phyloP scores from a whole-genome alignment of 2,797 vertebrate species.

The Pseudomugil tenellus region DNA sequence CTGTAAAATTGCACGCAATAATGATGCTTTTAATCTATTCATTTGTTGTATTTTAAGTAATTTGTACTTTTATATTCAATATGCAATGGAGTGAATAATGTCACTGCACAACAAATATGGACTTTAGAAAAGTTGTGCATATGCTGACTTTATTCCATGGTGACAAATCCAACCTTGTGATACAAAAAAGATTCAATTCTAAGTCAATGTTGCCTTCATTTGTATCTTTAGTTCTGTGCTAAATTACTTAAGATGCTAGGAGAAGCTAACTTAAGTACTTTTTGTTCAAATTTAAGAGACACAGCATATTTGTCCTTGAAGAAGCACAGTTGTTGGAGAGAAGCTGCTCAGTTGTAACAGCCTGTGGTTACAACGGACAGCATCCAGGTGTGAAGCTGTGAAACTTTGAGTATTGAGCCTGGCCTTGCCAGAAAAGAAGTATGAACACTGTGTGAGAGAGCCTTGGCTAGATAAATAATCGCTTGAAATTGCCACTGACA shows the following conservation, averaged over 20 bases:
- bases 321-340: conserved; percentile 10
- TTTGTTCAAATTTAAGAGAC: conserved; percentile 13
- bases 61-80: neutral
- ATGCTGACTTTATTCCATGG: neutral
- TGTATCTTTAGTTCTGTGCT: conserved; percentile 8
- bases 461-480: conserved; percentile 44
- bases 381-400: conserved; percentile 57
- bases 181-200: neutral
- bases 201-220: neutral
- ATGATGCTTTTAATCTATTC: neutral
- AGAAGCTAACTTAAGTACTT: neutral
- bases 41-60: neutral
- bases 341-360: conserved; percentile 24
- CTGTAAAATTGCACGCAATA: neutral
- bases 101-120: neutral
- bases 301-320: conserved; percentile 47
- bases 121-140: neutral
- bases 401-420: conserved; percentile 45
- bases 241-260: neutral
- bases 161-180: neutral
- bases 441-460: conserved; percentile 21
- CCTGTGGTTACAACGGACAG: conserved; percentile 32
- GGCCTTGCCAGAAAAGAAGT: conserved; percentile 27
- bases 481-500: conserved; percentile 43
- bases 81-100: neutral